Conservation (phyloP, 2,797 vertebrate species). For the Poecilia picta region DNA sequence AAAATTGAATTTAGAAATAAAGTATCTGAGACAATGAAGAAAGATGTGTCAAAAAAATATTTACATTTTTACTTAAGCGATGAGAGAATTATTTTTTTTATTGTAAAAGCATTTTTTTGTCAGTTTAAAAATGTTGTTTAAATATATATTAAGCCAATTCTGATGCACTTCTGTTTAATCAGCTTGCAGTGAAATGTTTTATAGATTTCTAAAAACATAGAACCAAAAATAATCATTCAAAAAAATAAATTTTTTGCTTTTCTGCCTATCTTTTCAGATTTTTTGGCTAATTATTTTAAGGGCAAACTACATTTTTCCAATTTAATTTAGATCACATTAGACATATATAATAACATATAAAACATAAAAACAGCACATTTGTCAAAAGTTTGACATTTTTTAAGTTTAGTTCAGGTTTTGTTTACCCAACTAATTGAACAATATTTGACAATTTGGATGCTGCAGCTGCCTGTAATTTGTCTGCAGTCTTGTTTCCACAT, state of each 20-base stretch:
- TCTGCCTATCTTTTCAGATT: background rate
- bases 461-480: slow-evolving; percentile 54
- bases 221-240: background rate
- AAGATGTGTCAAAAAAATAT: background rate
- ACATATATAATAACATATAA: background rate
- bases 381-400: background rate
- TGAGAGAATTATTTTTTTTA: background rate
- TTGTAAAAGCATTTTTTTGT: background rate
- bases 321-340: background rate
- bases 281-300: background rate
- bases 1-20: background rate
- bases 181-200: background rate
- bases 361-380: too few relatives aligned
- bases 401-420: slow-evolving; percentile 46
- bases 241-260: background rate
- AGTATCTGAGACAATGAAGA: background rate
- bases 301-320: background rate
- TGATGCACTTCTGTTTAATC: background rate
- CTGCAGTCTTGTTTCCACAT: slow-evolving; percentile 10
- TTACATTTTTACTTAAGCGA: background rate
- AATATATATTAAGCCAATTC: background rate
- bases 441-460: slow-evolving; percentile 70
- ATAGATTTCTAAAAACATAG: background rate
- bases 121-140: background rate
- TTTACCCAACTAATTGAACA: slow-evolving; percentile 74